Evolutionary conservation across 2,797 vertebrate species (phyloP), one percentile per base, ranked within the genome.

Genomic region (Chlorospingus flavigularis): DNA sequence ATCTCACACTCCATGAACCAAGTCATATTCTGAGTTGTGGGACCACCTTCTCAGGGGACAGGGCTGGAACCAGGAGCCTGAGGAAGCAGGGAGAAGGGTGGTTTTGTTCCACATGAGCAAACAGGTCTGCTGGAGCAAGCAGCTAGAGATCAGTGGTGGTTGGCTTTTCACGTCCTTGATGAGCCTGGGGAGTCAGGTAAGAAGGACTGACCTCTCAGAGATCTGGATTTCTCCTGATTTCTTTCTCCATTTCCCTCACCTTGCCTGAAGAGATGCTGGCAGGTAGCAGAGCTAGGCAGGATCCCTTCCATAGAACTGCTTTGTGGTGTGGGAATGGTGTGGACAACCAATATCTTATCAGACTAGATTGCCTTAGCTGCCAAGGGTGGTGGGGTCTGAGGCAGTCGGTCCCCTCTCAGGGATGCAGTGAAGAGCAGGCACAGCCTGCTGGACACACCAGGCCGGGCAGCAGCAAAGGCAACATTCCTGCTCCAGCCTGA

Each of bases 1-100:
- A 8, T 42, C 35, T 77, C 60, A 30, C 2, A 0, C 10, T 81
- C 40, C 7, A 3, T 62, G 57, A 77, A 15, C 16, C 0, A 0
- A 24, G 31, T 33, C 30, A 10, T 19, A 2, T 11, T 35, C 53
- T 51, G 65, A 66, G 23, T 14, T 80, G 21, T 50, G 60, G 42
- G 35, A 65, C 30, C 47, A 58, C 2, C 24, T 77, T 73, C 61
- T 88, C 35, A 66, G 65, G 68, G 48, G 47, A 13, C 4, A 28
- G 24, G 60, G 58, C 40, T 63, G 67, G 33, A 74, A 18, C 11
- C 17, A 54, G n/a, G 31, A 80, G 17, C 31, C 11, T 24, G 35
- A 48, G 43, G 28, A 68, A 45, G 13, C 0, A 11, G 25, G 17
- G 6, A 74, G 37, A 43, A 75, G 9, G 10, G 12, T 15, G 31